Conservation (phyloP, 2,797 vertebrate genomes). For the Centropyge bicolor region DNA sequence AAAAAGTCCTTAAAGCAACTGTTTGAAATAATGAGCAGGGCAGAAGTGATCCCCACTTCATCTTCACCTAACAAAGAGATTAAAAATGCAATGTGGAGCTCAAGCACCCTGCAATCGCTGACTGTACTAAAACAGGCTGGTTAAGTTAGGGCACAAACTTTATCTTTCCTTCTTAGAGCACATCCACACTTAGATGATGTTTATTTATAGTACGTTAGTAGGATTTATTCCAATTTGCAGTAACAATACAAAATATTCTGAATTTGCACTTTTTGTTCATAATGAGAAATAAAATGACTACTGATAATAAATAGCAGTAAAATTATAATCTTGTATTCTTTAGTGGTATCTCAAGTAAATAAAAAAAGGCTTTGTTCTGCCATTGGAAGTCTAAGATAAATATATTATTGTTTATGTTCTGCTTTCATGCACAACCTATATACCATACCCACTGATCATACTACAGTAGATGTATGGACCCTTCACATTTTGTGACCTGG, state of each 20-base stretch:
- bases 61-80: conserved; percentile 81
- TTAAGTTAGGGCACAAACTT: conserved; percentile 73
- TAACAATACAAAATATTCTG: conserved; percentile 34
- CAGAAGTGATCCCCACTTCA: conserved; percentile 74
- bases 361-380: conserved; percentile 23
- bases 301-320: conserved; percentile 28
- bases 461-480: conserved; percentile 4
- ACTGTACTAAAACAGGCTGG: conserved; percentile 72
- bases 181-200: conserved; percentile 35
- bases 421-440: not conserved
- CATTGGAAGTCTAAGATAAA: conserved; percentile 1
- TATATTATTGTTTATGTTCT: not conserved
- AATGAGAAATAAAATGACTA: conserved; percentile 19
- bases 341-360: conserved; percentile 27
- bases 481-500: conserved; percentile 12
- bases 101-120: conserved; percentile 73
- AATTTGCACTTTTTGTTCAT: conserved; percentile 39
- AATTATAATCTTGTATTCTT: conserved; percentile 32
- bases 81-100: conserved; percentile 80
- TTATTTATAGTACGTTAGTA: conserved; percentile 32
- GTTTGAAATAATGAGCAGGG: conserved; percentile 79
- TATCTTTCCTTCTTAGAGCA: conserved; percentile 49
- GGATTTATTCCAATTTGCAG: conserved; percentile 42
- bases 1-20: conserved; percentile 64
- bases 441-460: not conserved